Evolutionary conservation across 2,113 vertebrate genomes (phyloP).

Genomic region (Xenopus borealis): DNA sequence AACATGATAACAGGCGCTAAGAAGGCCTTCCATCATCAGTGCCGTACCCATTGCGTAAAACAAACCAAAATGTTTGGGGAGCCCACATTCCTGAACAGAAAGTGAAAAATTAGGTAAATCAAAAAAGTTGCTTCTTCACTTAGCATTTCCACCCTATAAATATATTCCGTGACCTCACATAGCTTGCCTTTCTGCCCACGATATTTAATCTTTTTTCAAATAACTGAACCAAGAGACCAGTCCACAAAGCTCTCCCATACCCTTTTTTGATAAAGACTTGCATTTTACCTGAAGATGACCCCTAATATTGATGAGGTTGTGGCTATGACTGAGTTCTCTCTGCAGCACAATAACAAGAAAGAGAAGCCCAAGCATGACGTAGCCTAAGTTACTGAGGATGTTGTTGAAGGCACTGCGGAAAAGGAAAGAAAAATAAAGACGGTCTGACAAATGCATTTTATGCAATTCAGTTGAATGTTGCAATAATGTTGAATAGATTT

Average conservation of each 20-base stretch:
- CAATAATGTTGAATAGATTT: no score
- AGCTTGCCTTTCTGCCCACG: no score
- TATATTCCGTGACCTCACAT: no score
- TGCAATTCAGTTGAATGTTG: no score
- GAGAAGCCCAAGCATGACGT: constrained; percentile 89
- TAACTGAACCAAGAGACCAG: no score
- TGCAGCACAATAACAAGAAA: constrained; percentile 91
- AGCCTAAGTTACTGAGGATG: constrained; percentile 95
- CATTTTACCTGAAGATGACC: constrained; percentile 38
- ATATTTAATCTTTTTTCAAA: no score
- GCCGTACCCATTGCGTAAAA: constrained; percentile 97
- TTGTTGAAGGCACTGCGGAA: constrained; percentile 88
- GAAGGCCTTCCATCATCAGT: constrained; percentile 96
- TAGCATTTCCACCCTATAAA: no score
- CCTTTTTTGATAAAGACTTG: no score
- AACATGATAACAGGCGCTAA: constrained; percentile 96
- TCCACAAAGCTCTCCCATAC: no score
- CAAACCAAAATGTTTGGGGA: constrained; percentile 94
- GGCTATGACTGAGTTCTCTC: constrained; percentile 84
- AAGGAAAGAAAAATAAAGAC: not conserved
- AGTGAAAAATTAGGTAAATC: no score
- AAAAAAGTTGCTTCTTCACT: no score
- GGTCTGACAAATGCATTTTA: no score
- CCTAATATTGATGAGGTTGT: constrained; percentile 55
- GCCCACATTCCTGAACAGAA: constrained; percentile 81